phyloP scores from a whole-genome alignment of 2,888 invertebrate species.

The Coleophora flavipennella region DNA sequence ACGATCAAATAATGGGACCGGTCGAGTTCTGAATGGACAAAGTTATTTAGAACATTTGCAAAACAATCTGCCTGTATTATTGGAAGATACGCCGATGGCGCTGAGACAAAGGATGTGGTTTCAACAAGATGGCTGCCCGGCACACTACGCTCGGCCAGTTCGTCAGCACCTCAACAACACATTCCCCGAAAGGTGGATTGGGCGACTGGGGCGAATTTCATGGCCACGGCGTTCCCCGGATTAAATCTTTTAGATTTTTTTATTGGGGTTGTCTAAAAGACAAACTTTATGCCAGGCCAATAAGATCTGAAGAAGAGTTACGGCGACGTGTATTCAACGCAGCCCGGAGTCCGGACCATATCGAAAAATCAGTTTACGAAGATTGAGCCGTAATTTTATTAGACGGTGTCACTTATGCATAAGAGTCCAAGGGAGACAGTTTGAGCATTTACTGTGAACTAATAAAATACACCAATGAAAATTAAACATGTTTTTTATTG shows the following conservation, averaged over 20 bases:
- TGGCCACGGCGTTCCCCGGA: conserved; percentile 13
- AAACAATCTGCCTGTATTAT: conserved; percentile 11
- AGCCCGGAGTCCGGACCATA: neutral
- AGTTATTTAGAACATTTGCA: conserved; percentile 8
- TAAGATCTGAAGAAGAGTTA: neutral
- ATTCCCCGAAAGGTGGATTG: conserved; percentile 13
- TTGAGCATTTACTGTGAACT: conserved; percentile 1
- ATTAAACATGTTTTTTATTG: neutral
- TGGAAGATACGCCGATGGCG: conserved; percentile 12
- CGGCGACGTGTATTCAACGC: conserved; percentile 1
- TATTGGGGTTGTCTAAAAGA: conserved; percentile 12
- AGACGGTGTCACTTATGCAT: conserved; percentile 1
- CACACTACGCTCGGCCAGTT: conserved; percentile 13
- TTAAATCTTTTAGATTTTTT: conserved; percentile 12
- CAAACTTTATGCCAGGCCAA: conserved; percentile 7
- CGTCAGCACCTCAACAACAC: conserved; percentile 7
- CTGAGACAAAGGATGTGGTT: conserved; percentile 14
- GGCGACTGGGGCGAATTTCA: conserved; percentile 8
- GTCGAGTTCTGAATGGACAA: conserved; percentile 4
- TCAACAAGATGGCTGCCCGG: conserved; percentile 17
- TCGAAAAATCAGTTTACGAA: conserved; percentile 1
- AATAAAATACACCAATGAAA: conserved; percentile 1
- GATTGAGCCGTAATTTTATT: conserved; percentile 2
- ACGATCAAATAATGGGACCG: conserved; percentile 9
- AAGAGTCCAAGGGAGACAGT: neutral